Conservation (phyloP, 2,113 vertebrate genomes). For the Prunella fulvescens region DNA sequence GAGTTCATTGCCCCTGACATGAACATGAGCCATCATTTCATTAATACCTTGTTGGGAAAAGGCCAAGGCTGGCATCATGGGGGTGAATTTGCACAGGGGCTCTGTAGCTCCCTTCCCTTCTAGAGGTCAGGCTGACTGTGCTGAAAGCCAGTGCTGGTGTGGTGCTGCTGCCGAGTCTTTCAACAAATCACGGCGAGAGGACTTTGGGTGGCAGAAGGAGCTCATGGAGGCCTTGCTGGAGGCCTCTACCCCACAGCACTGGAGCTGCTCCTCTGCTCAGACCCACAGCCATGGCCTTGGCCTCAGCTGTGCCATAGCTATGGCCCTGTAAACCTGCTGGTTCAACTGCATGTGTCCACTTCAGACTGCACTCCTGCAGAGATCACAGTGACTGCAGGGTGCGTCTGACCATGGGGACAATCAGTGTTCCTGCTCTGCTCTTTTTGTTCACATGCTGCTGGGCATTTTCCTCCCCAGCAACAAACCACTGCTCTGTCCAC, state of each 20-base stretch:
- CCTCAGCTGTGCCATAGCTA: neutral
- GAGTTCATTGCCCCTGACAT: neutral
- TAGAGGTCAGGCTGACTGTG: neutral
- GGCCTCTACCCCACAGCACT: fast-evolving
- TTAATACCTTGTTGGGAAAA: neutral
- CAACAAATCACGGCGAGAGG: neutral
- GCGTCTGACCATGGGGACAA: neutral
- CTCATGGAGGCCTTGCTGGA: neutral
- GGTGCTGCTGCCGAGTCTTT: neutral
- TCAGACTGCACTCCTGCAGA: neutral
- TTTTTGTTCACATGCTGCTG: neutral
- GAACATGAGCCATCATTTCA: neutral
- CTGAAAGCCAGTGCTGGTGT: neutral
- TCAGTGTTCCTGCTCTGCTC: neutral
- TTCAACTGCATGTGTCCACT: fast-evolving
- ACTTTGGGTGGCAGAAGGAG: neutral
- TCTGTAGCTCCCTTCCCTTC: neutral
- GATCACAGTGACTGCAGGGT: neutral
- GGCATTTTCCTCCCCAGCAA: too few relatives aligned
- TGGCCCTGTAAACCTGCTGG: neutral
- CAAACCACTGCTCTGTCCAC: neutral
- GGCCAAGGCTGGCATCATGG: neutral
- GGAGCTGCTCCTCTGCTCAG: neutral
- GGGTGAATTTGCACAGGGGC: neutral
- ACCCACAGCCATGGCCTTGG: neutral